A percentile compares a stretch with the other conserved stretches of the same genome.
Conservation (phyloP, 2,888 invertebrate species). For the Drosophila pseudotalamancana region DNA sequence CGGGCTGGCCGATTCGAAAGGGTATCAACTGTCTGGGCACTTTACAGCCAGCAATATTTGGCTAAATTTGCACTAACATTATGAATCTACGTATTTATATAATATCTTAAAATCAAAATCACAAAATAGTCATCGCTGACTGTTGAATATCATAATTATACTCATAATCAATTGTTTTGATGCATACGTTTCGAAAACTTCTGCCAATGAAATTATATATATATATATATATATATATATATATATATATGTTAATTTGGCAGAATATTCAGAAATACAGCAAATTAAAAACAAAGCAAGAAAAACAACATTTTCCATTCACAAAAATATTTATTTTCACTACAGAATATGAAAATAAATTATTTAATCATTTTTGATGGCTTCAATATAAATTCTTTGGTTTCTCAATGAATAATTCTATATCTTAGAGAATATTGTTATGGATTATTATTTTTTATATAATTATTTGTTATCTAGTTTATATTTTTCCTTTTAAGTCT, state of each 20-base stretch:
- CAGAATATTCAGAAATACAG: no score
- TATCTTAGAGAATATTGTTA: no score
- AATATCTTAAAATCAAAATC: slow-evolving; percentile 1
- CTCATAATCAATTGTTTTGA: slow-evolving; percentile 2
- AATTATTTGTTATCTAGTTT: no score
- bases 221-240: neutral
- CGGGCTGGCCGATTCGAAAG: slow-evolving; percentile 16
- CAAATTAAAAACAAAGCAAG: no score
- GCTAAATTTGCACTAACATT: slow-evolving; percentile 7
- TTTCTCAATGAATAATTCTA: no score
- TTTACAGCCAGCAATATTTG: slow-evolving; percentile 2
- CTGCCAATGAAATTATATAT: neutral
- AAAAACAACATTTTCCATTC: neutral
- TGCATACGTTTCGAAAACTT: slow-evolving; percentile 1
- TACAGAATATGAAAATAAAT: neutral
- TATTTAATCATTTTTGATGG: no score
- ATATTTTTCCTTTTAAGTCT: no score
- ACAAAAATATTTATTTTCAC: neutral
- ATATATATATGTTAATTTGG: no score
- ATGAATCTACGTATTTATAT: neutral
- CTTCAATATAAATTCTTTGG: no score
- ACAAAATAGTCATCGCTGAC: no score
- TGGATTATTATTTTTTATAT: no score
- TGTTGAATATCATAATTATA: slow-evolving; percentile 2
- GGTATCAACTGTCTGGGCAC: slow-evolving; percentile 13